A percentile compares a stretch with the other conserved stretches of the same genome.
phyloP scores from a whole-genome alignment of 2,888 invertebrate species.

The Eilema caniola region DNA sequence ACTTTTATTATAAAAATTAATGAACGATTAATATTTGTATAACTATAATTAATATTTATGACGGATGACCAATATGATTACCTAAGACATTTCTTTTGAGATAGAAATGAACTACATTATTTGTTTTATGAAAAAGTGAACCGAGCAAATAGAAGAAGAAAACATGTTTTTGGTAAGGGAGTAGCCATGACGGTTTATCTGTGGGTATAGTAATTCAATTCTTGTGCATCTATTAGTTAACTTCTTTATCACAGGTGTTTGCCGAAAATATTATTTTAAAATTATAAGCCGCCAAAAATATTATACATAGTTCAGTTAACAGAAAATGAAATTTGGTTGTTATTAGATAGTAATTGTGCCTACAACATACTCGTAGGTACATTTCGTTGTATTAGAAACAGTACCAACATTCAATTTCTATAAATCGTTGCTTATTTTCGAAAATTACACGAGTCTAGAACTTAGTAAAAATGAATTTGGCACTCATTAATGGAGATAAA shows the following conservation, averaged over 20 bases:
- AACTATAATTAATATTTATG: conserved; percentile 69
- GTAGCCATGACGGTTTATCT: conserved; percentile 22
- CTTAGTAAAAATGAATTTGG: conserved; percentile 44
- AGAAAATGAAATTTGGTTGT: conserved; percentile 33
- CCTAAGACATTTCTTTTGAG: conserved; percentile 11
- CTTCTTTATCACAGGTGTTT: conserved; percentile 69
- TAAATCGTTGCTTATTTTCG: conserved; percentile 44
- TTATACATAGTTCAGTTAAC: conserved; percentile 61
- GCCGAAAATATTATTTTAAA: conserved; percentile 7
- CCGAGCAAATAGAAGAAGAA: conserved; percentile 10
- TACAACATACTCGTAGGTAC: conserved; percentile 48
- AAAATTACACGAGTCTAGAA: conserved; percentile 18
- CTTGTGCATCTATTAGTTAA: conserved; percentile 65
- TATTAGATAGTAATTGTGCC: conserved; percentile 21
- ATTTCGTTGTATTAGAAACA: conserved; percentile 54
- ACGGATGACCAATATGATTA: conserved; percentile 66
- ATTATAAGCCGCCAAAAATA: conserved; percentile 69
- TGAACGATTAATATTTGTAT: conserved; percentile 42
- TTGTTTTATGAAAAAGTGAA: conserved; percentile 13
- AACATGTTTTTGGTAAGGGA: conserved; percentile 18
- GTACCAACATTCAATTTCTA: conserved; percentile 19
- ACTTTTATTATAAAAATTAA: conserved; percentile 46
- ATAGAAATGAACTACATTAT: conserved; percentile 12
- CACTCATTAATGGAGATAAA: conserved; percentile 47
- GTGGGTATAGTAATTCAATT: conserved; percentile 55